A percentile compares a stretch with the other conserved stretches of the same genome.
Conservation (phyloP, 2,113 vertebrate genomes). For the Laticauda colubrina region DNA sequence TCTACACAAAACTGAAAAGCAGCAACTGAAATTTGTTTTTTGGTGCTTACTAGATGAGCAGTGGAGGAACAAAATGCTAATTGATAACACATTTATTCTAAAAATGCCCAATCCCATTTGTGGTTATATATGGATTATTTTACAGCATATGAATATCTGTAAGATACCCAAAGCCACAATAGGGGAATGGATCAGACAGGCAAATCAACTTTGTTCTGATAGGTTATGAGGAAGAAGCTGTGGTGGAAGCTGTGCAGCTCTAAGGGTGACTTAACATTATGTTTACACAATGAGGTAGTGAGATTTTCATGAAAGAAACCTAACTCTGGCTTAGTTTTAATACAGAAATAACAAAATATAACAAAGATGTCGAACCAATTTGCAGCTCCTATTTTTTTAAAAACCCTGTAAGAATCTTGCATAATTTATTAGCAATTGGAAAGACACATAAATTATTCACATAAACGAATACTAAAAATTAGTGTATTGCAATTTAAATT, state of each 20-base stretch:
- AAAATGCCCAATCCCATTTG: not conserved
- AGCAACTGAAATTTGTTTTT: not conserved
- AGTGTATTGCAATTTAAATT: not conserved
- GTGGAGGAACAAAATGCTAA: not conserved
- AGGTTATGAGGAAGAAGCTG: not conserved
- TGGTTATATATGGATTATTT: not conserved
- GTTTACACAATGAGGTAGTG: not conserved
- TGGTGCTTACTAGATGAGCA: not conserved
- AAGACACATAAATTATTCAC: not conserved
- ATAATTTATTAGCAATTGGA: not conserved
- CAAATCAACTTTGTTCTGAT: not conserved
- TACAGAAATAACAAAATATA: not conserved
- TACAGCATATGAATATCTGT: not conserved
- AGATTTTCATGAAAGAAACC: not conserved
- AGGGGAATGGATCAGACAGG: not conserved
- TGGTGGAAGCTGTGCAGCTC: not conserved
- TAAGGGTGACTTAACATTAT: not conserved
- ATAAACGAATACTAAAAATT: not conserved
- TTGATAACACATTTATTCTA: not conserved
- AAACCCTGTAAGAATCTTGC: not conserved
- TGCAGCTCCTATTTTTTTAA: not conserved
- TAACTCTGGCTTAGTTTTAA: not conserved
- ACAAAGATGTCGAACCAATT: not conserved
- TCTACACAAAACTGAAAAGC: not conserved
- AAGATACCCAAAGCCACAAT: not conserved